Percentiles rank a stretch among this genome's conserved stretches.
Conservation (phyloP, 2,888 invertebrate species). For the Hermaeophaga mercurialis region DNA sequence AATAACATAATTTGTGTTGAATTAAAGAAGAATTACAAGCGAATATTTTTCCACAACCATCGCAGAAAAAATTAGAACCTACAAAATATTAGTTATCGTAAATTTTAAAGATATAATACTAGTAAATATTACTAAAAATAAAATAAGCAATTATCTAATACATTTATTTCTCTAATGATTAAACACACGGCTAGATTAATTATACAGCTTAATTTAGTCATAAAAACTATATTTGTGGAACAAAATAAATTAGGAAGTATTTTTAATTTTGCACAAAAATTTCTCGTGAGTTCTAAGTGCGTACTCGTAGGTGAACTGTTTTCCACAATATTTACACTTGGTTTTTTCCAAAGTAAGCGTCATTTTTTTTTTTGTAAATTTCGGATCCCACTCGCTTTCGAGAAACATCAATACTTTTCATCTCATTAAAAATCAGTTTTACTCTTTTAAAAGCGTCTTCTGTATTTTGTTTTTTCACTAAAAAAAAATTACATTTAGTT, state of each 20-base stretch:
- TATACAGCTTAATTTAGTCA: no score
- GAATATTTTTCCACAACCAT: slow-evolving; percentile 39
- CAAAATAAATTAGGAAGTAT: no score
- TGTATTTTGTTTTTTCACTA: slow-evolving; percentile 1
- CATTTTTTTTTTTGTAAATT: no score
- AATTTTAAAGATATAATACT: no score
- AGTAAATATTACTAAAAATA: no score
- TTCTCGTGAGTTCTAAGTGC: slow-evolving; percentile 14
- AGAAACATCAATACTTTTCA: neutral
- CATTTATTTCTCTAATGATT: no score
- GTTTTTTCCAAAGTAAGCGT: no score
- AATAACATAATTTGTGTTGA: slow-evolving; percentile 38
- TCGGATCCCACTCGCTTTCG: neutral
- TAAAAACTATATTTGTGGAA: no score
- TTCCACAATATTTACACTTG: slow-evolving; percentile 13
- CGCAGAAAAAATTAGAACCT: neutral
- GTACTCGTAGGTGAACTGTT: slow-evolving; percentile 13
- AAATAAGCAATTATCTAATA: no score
- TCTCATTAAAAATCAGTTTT: slow-evolving; percentile 2
- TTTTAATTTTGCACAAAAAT: slow-evolving; percentile 16
- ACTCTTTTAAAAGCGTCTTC: slow-evolving; percentile 15
- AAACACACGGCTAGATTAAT: no score
- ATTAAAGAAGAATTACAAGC: slow-evolving; percentile 32
- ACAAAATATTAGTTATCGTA: neutral
- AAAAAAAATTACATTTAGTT: no score